Evolutionary conservation across 2,888 invertebrate genomes (phyloP).

Genomic region (Lithosia quadra): DNA sequence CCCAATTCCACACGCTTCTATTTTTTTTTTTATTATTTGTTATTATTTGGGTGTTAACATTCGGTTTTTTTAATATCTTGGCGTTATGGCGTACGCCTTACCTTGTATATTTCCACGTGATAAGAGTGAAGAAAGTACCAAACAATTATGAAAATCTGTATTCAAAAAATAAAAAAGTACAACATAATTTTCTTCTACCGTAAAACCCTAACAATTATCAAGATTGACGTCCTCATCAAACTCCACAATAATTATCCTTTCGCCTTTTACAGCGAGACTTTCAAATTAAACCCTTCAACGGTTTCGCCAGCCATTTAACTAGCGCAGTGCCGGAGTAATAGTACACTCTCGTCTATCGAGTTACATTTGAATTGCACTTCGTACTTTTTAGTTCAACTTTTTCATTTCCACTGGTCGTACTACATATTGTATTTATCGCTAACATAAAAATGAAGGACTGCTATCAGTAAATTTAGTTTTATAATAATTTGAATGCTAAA

Average conservation of each 20-base stretch:
- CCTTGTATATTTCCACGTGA: no score
- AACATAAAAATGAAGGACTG: no score
- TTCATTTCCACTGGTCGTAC: not conserved
- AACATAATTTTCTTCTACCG: not conserved
- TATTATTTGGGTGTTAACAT: no score
- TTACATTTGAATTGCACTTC: slow-evolving; percentile 27
- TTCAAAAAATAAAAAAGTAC: not conserved
- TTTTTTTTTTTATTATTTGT: no score
- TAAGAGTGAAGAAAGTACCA: no score
- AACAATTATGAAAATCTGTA: no score
- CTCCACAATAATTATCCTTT: slow-evolving; percentile 14
- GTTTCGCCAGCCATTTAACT: slow-evolving; percentile 20
- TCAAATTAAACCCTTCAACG: slow-evolving; percentile 15
- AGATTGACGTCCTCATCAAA: not conserved
- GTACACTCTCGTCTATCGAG: slow-evolving; percentile 32
- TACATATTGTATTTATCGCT: not conserved
- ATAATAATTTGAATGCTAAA: no score
- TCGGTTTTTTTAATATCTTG: no score
- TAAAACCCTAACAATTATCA: no score
- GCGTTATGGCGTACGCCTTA: no score
- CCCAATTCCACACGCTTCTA: no score
- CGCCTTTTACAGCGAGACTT: slow-evolving; percentile 3
- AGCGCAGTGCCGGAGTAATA: slow-evolving; percentile 12
- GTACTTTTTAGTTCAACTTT: slow-evolving; percentile 13
- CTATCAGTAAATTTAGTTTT: no score